Evolutionary conservation across 2,888 invertebrate genomes (phyloP), one percentile per base, ranked within the genome.

Genomic region (Papilio protenor): DNA sequence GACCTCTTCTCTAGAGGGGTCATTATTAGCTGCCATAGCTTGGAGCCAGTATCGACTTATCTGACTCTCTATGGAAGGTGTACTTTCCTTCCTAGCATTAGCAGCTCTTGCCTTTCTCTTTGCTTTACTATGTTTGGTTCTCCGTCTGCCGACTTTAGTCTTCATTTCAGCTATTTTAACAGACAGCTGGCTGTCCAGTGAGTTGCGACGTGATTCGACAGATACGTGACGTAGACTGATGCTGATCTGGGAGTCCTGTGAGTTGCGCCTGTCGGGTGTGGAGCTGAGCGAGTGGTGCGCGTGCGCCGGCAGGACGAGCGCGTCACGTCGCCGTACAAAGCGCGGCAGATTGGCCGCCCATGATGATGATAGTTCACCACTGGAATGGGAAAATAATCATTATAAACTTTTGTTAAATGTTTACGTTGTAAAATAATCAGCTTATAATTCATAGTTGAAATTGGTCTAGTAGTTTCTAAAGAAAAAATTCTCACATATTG

Each of bases 341-440:
- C 98, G 97, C 0, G 98, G 98, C 81, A 99, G 93, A 81, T 98
- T 98, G 76, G 98, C 98, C 61, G 98, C 98, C 98, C 98, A 99
- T 0, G 98, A 97, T 0, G 98, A 98, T 77, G 98, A 98, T 75
- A 99, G 95, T 84, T 98, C 98, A 82, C 97, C 97, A 79, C 97
- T 97, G 75, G 11, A 80, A 69, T 64, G 16, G 11, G 66, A 49
- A 71, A 33, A 72, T 33, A 47, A 64, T 12, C 27, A 45, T 57
- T 27, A 27, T 8, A 33, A 55, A 73, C 5, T 55, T 72, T n/a
- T n/a, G n/a, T n/a, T n/a, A n/a, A 55, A 55, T 8, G 10, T 21
- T 18, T 55, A 1, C 0, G 49, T 49, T 40, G 40, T 40, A 40
- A 8, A 40, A 40, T 5, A 33, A 4, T 33, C 33, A 47, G 14